Evolutionary conservation across 2,113 vertebrate species (phyloP).

Genomic region (Rattus rattus): DNA sequence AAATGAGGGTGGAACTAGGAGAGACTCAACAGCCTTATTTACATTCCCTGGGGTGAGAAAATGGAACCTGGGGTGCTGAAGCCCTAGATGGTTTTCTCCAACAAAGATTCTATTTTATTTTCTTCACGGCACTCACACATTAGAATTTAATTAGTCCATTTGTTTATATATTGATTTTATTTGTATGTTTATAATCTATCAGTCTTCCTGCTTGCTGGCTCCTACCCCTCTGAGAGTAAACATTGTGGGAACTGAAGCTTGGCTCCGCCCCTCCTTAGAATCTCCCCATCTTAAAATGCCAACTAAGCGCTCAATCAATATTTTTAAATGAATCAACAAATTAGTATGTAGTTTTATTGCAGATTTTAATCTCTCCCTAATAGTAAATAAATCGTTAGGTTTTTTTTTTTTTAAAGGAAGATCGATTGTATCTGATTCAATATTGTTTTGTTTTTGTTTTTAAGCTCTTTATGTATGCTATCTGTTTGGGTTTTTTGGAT

Average conservation of each 20-base stretch:
- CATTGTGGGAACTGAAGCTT: slow-evolving; percentile 16
- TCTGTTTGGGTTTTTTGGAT: neutral
- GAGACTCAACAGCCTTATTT: slow-evolving; percentile 9
- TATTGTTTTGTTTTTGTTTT: neutral
- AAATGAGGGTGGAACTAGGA: neutral
- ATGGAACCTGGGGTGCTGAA: neutral
- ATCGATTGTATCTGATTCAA: neutral
- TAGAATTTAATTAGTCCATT: slow-evolving; percentile 15
- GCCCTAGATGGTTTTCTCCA: slow-evolving; percentile 47
- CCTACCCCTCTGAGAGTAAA: neutral
- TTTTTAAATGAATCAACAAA: slow-evolving; percentile 32
- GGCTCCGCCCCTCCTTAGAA: neutral
- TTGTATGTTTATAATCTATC: slow-evolving; percentile 35
- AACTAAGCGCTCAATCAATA: slow-evolving; percentile 43
- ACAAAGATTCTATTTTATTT: slow-evolving; percentile 40
- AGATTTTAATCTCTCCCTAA: slow-evolving; percentile 39
- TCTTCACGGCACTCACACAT: neutral
- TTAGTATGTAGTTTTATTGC: slow-evolving; percentile 33
- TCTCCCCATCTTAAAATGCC: slow-evolving; percentile 21
- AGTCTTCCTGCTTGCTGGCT: neutral
- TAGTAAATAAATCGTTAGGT: slow-evolving; percentile 44
- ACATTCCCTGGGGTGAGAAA: slow-evolving; percentile 42
- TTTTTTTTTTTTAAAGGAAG: slow-evolving; percentile 37
- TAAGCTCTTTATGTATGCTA: neutral
- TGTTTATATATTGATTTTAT: slow-evolving; percentile 40